Evolutionary conservation across 2,113 vertebrate species (phyloP).

Genomic region (Illadopsis cleaveri): DNA sequence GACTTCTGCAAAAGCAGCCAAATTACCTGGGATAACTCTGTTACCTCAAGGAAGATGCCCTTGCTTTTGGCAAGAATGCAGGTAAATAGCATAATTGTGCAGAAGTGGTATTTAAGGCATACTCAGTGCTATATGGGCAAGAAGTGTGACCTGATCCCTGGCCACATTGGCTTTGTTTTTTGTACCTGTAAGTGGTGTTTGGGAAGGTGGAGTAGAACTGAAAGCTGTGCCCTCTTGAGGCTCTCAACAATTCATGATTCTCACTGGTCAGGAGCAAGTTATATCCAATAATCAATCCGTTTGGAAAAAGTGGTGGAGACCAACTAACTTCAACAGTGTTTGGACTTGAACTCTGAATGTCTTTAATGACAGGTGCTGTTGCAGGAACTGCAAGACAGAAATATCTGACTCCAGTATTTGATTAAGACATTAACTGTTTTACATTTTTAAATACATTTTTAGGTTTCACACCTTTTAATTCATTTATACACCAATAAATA

Average conservation of each 20-base stretch:
- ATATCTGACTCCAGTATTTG: neutral
- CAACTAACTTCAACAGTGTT: constrained; percentile 79
- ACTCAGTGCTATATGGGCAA: neutral
- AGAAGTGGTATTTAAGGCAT: neutral
- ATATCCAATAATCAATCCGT: constrained; percentile 77
- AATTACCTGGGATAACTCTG: neutral
- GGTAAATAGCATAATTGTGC: neutral
- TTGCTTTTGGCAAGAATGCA: neutral
- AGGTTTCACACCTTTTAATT: neutral
- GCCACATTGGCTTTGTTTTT: neutral
- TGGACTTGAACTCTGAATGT: constrained; percentile 70
- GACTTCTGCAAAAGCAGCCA: neutral
- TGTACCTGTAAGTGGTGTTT: constrained; percentile 77
- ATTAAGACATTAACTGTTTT: neutral
- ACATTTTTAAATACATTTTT: neutral
- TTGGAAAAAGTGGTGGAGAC: constrained; percentile 73
- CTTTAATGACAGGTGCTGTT: constrained; percentile 67
- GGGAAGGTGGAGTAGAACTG: constrained; percentile 77
- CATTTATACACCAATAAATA: neutral
- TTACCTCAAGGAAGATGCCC: neutral
- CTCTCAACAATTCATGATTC: constrained; percentile 49
- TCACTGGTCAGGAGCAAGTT: constrained; percentile 74
- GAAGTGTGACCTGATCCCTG: neutral
- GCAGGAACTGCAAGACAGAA: constrained; percentile 69
- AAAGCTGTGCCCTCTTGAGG: constrained; percentile 71